phyloP scores from a whole-genome alignment of 2,113 vertebrate genomes.

The human region GRCh38 chr18:6026001-6026500 shows the following conservation, averaged over 20 bases:
- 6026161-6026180: background rate
- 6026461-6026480: background rate
- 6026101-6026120: background rate
- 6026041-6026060: background rate
- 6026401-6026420: background rate
- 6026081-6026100: background rate
- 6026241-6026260: background rate
- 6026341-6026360: background rate
- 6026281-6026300: background rate
- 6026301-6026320: background rate
- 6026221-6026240: background rate
- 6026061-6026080: background rate
- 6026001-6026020: fast-evolving
- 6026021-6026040: background rate
- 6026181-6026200: background rate
- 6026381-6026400: background rate
- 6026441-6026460: background rate
- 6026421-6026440: background rate
- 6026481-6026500: background rate
- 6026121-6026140: background rate
- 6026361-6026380: background rate
- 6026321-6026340: background rate
- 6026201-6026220: background rate
- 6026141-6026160: background rate
- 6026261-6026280: background rate